Evolutionary conservation across 2,113 vertebrate species (phyloP).

Genomic region (Oophaga pumilio): DNA sequence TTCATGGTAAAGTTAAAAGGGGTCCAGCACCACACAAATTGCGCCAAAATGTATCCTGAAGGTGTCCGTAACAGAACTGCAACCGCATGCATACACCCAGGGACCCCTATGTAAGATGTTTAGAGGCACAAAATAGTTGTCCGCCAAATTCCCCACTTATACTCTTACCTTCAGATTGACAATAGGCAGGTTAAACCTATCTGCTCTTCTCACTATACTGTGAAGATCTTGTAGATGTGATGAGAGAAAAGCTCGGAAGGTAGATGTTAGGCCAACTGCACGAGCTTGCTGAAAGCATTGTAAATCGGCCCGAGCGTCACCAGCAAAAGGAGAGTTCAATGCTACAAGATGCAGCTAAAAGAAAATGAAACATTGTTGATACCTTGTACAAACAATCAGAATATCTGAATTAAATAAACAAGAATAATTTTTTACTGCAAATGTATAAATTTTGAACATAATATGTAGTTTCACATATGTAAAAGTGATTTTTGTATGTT

Average conservation of each 20-base stretch:
- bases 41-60: too few species aligned
- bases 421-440: too few species aligned
- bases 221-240: slow-evolving; percentile 87
- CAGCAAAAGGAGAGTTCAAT: slow-evolving; percentile 85
- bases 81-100: too few species aligned
- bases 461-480: background rate
- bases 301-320: slow-evolving; percentile 83
- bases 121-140: too few species aligned
- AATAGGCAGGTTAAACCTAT: slow-evolving; percentile 81
- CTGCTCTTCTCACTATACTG: slow-evolving; percentile 81
- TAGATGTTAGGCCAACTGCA: slow-evolving; percentile 82
- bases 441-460: background rate
- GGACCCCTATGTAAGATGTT: too few species aligned
- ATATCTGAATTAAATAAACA: background rate
- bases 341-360: slow-evolving; percentile 87
- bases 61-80: too few species aligned
- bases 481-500: background rate
- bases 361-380: slow-evolving; percentile 32
- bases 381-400: background rate
- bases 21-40: too few species aligned
- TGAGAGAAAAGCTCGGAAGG: slow-evolving; percentile 90
- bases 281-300: slow-evolving; percentile 91
- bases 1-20: too few species aligned
- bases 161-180: slow-evolving; percentile 90
- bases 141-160: too few species aligned